Evolutionary conservation across 2,888 invertebrate species (phyloP).

Genomic region (Melinopterus prodromus): DNA sequence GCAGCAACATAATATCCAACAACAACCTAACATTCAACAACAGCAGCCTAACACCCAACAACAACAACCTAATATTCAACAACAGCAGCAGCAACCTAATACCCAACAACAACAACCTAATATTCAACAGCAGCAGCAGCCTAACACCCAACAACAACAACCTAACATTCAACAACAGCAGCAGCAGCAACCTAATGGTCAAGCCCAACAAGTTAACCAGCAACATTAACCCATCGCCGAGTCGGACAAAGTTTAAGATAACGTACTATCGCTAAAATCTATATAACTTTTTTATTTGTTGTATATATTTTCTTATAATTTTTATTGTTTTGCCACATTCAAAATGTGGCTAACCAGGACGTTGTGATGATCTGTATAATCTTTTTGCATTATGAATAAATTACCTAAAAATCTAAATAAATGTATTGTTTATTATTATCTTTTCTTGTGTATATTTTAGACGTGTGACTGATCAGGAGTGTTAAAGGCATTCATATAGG

Average conservation of each 20-base stretch:
- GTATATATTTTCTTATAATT: constrained; percentile 17
- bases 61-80: constrained; percentile 40
- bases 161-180: constrained; percentile 45
- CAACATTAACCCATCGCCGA: not conserved
- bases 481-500: too few species aligned
- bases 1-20: constrained; percentile 40
- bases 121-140: constrained; percentile 42
- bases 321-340: not conserved
- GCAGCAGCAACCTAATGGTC: constrained; percentile 37
- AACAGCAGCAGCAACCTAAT: constrained; percentile 15
- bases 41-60: constrained; percentile 44
- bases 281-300: constrained; percentile 19
- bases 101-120: constrained; percentile 45
- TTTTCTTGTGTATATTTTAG: too few species aligned
- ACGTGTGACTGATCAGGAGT: too few species aligned
- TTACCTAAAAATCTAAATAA: not conserved
- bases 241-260: not conserved
- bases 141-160: constrained; percentile 45
- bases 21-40: constrained; percentile 43
- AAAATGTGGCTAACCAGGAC: not conserved
- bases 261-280: not conserved
- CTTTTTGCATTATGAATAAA: not conserved
- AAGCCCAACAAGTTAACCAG: constrained; percentile 1
- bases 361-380: constrained; percentile 18
- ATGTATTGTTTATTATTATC: too few species aligned